Percentiles rank a stretch among this genome's conserved stretches.
These are phyloP conservation scores for Acrocyrtus sp. DNA, from an alignment of 2,888 invertebrate species.

Conservation along the genomic window DNA sequence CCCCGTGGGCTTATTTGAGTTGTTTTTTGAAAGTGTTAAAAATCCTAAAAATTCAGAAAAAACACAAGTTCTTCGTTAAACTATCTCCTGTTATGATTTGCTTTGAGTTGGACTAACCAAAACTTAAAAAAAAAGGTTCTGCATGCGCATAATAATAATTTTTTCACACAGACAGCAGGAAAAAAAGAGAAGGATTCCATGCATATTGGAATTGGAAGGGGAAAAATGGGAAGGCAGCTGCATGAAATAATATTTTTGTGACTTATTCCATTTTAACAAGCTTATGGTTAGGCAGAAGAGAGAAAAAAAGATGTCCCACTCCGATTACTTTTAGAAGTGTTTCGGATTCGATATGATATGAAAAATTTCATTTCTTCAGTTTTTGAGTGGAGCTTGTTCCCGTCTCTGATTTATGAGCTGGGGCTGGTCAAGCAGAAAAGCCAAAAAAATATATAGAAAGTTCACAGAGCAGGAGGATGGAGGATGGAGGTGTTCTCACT, in stretches of 20 bases:
- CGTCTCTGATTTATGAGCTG: slow-evolving; percentile 39
- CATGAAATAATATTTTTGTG: slow-evolving; percentile 34
- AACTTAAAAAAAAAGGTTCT: too few species aligned
- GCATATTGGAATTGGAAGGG: too few species aligned
- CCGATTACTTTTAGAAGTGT: too few species aligned
- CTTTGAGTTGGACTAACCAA: slow-evolving; percentile 28
- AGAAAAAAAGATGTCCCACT: neutral
- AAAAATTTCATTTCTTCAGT: neutral
- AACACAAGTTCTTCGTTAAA: neutral
- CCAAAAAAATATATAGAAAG: neutral
- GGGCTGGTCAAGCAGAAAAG: slow-evolving; percentile 41
- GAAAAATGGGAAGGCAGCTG: slow-evolving; percentile 41
- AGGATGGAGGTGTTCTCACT: too few species aligned
- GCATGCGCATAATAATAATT: too few species aligned
- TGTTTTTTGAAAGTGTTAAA: neutral
- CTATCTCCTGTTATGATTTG: slow-evolving; percentile 24
- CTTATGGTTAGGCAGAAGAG: neutral
- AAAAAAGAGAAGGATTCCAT: neutral
- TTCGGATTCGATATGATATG: slow-evolving; percentile 4
- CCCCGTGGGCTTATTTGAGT: slow-evolving; percentile 1
- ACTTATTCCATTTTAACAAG: slow-evolving; percentile 3
- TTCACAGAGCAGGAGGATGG: neutral
- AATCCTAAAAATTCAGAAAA: neutral
- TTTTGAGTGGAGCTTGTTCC: slow-evolving; percentile 13
- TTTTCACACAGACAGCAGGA: too few species aligned